phyloP scores from a whole-genome alignment of 2,888 invertebrate species.

The Agrypnus murinus region DNA sequence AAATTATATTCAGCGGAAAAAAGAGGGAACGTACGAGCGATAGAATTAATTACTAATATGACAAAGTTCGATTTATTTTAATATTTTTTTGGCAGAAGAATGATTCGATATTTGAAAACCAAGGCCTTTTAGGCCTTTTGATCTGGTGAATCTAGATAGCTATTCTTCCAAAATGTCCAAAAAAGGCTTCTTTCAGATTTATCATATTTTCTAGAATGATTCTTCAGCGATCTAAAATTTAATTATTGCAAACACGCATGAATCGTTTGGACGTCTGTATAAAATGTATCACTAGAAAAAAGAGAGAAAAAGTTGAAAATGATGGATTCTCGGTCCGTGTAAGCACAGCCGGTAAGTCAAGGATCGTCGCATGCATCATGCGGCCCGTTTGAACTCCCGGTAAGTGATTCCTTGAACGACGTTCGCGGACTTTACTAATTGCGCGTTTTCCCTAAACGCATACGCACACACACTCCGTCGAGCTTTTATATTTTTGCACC shows the following conservation, averaged over 20 bases:
- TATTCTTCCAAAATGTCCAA: too few relatives aligned
- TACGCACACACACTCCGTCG: constrained; percentile 22
- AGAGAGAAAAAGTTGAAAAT: constrained; percentile 10
- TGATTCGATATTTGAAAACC: too few relatives aligned
- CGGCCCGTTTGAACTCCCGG: constrained; percentile 52
- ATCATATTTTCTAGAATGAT: too few relatives aligned
- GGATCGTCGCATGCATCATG: constrained; percentile 47
- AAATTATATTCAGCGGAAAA: constrained; percentile 22
- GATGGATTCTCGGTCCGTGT: constrained; percentile 37
- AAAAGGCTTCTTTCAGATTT: too few relatives aligned
- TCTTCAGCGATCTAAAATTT: too few relatives aligned
- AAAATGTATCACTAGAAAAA: background rate
- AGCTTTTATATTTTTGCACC: constrained; percentile 38
- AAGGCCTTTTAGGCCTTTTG: too few relatives aligned
- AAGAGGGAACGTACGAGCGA: background rate
- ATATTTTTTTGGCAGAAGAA: background rate
- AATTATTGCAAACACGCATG: background rate
- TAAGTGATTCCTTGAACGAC: constrained; percentile 49
- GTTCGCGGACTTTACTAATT: constrained; percentile 49
- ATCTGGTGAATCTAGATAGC: too few relatives aligned
- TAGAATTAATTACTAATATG: background rate
- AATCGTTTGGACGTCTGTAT: constrained; percentile 38
- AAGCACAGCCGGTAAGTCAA: constrained; percentile 32
- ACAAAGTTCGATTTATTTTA: background rate
- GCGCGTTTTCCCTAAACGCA: constrained; percentile 46